Conservation (phyloP, 2,797 vertebrate species). For the Gouania willdenowi region DNA sequence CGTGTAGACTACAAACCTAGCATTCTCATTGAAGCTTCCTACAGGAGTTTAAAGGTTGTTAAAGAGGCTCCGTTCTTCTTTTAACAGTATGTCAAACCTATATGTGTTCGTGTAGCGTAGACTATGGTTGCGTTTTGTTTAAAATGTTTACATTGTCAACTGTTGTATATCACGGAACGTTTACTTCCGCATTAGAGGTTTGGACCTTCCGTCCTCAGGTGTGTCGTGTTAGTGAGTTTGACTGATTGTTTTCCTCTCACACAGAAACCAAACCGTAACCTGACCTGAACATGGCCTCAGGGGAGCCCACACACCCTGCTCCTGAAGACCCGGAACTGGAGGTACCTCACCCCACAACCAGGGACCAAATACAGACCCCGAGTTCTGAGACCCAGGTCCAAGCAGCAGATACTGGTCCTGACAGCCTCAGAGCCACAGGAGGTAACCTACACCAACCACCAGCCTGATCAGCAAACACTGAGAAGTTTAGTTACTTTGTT, state of each 20-base stretch:
- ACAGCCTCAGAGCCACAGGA: not conserved
- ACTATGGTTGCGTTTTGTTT: too few species aligned
- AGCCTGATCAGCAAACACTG: too few species aligned
- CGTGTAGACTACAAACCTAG: too few species aligned
- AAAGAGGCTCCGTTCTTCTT: too few species aligned
- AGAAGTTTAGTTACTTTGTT: too few species aligned
- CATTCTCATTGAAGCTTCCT: too few species aligned
- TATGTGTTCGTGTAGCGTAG: too few species aligned
- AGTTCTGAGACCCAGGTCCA: not conserved
- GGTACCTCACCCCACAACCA: not conserved
- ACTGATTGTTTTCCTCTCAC: not conserved
- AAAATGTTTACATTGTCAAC: too few species aligned
- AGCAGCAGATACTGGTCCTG: not conserved
- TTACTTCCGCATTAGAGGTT: conserved; percentile 26
- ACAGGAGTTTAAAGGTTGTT: too few species aligned
- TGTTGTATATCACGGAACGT: too few species aligned
- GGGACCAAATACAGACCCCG: not conserved
- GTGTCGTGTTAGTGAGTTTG: not conserved
- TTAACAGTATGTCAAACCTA: too few species aligned
- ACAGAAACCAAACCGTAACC: not conserved
- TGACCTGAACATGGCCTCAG: conserved; percentile 34
- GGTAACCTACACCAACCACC: too few species aligned
- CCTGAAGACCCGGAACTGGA: conserved; percentile 1
- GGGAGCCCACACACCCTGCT: not conserved
- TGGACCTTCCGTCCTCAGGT: not conserved